Conservation (phyloP, 2,888 invertebrate genomes). For the Orthosia incerta region DNA sequence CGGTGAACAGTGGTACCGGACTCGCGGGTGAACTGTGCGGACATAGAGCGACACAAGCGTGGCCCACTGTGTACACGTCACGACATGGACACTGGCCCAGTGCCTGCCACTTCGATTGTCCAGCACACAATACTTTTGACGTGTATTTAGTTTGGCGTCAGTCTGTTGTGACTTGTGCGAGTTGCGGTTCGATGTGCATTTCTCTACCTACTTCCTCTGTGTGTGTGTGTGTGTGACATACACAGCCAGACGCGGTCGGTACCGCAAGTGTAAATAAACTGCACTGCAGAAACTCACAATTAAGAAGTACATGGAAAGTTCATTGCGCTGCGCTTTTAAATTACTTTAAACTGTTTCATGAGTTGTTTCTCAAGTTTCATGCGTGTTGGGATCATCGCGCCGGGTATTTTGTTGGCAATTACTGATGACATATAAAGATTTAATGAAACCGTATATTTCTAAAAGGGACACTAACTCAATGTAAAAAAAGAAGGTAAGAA, state of each 20-base stretch:
- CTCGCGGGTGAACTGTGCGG: too few relatives aligned
- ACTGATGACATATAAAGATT: too few relatives aligned
- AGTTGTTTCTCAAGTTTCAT: conserved; percentile 6
- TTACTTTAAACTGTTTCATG: conserved; percentile 9
- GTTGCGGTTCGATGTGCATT: conserved; percentile 10
- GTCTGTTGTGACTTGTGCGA: conserved; percentile 4
- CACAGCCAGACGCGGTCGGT: too few relatives aligned
- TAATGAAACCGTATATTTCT: not conserved
- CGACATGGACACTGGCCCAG: not conserved
- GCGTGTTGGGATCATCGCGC: not conserved
- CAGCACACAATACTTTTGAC: conserved; percentile 17
- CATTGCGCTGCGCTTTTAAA: not conserved
- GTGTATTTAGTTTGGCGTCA: conserved; percentile 13
- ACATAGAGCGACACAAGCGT: conserved; percentile 2
- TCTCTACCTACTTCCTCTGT: not conserved
- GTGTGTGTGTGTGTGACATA: too few relatives aligned
- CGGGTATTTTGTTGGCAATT: not conserved
- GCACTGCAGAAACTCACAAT: conserved; percentile 3
- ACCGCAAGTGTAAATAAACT: not conserved
- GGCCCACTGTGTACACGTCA: not conserved
- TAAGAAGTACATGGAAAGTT: conserved; percentile 11
- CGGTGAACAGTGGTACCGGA: not conserved
- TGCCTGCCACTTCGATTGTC: conserved; percentile 17
- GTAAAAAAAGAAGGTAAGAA: too few relatives aligned
- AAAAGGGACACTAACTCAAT: not conserved